These are phyloP conservation scores for Ceratitis capitata DNA, from an alignment of 1,140 invertebrate species.

Conservation along the genomic window DNA sequence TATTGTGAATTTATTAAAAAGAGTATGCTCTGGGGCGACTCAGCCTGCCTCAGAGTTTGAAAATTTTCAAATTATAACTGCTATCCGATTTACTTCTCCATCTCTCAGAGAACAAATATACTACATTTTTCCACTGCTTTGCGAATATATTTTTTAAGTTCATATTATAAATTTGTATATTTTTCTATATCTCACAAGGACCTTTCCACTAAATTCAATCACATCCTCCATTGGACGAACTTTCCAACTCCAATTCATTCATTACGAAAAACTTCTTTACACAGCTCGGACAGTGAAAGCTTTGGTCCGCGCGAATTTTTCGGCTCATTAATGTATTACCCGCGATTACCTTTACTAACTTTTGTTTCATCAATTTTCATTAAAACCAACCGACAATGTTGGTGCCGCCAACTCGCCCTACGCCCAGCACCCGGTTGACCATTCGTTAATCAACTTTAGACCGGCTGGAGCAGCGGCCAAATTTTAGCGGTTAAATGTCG, in stretches of 20 bases:
- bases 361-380: slow-evolving; percentile 65
- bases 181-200: too few species aligned
- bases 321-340: slow-evolving; percentile 61
- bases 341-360: slow-evolving; percentile 65
- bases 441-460: slow-evolving; percentile 37
- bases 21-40: too few species aligned
- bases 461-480: slow-evolving; percentile 1
- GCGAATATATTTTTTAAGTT: neutral
- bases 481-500: neutral
- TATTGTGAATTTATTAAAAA: too few species aligned
- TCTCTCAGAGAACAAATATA: too few species aligned
- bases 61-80: too few species aligned
- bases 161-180: neutral
- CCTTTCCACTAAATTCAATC: neutral
- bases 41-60: too few species aligned
- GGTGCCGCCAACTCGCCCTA: neutral
- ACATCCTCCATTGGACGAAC: neutral
- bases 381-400: slow-evolving; percentile 51
- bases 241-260: neutral
- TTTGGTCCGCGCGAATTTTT: neutral
- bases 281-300: neutral
- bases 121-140: too few species aligned
- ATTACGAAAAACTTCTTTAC: slow-evolving; percentile 19
- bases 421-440: slow-evolving; percentile 5
- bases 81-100: too few species aligned